A percentile compares a stretch with the other conserved stretches of the same genome.
Evolutionary conservation across 2,888 invertebrate species (phyloP).

Genomic region (Xanthorhoe spadicearia): DNA sequence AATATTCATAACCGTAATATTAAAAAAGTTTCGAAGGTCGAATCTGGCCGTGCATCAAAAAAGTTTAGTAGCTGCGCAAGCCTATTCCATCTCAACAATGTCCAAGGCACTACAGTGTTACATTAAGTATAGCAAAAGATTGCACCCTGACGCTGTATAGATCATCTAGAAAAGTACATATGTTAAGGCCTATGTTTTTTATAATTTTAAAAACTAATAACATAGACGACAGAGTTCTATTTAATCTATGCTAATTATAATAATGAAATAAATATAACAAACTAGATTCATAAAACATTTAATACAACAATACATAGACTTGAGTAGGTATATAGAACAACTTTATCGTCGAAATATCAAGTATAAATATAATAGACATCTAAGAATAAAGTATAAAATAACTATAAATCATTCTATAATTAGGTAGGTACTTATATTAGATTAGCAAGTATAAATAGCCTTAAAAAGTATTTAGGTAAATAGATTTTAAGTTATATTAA

Average conservation of each 20-base stretch:
- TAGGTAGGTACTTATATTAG: not conserved
- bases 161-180: no score
- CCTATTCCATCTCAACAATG: no score
- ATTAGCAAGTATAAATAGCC: not conserved
- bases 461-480: not conserved
- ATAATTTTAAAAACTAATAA: not conserved
- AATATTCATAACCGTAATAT: no score
- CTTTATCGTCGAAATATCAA: not conserved
- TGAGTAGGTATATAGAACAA: not conserved
- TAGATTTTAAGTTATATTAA: not conserved
- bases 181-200: no score
- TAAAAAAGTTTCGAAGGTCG: no score
- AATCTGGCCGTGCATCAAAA: no score
- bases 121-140: no score
- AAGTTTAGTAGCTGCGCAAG: no score
- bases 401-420: not conserved
- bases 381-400: not conserved
- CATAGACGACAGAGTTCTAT: no score
- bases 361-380: not conserved
- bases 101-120: no score
- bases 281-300: not conserved
- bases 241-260: no score
- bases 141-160: no score
- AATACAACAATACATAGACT: not conserved
- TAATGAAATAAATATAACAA: not conserved